Conservation (phyloP, 2,113 vertebrate genomes). For the Phalacrocorax pelagicus region DNA sequence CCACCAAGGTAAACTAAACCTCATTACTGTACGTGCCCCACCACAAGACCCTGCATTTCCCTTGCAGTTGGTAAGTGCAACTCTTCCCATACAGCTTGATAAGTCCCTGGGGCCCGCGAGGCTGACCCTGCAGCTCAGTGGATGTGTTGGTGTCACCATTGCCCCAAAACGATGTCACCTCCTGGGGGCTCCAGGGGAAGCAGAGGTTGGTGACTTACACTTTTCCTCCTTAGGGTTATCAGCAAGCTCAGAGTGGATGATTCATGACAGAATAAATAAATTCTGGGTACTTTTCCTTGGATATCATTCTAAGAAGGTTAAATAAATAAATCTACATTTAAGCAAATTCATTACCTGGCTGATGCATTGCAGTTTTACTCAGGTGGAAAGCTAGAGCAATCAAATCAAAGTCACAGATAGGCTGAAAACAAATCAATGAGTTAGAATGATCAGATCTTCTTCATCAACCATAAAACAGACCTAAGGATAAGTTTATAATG, state of each 20-base stretch:
- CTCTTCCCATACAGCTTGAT: neutral
- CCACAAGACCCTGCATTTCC: rapidly evolving
- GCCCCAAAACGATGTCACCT: rapidly evolving
- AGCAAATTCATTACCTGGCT: neutral
- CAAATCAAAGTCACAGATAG: neutral
- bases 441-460: neutral
- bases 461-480: neutral
- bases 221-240: neutral
- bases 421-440: neutral
- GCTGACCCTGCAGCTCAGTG: neutral
- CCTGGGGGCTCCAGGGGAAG: rapidly evolving
- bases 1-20: neutral
- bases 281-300: neutral
- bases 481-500: neutral
- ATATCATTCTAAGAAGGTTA: neutral
- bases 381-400: neutral
- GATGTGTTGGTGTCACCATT: rapidly evolving
- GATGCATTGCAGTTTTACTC: neutral
- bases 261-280: neutral
- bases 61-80: neutral
- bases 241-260: neutral
- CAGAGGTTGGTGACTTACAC: neutral
- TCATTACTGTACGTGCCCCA: rapidly evolving
- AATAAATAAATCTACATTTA: neutral
- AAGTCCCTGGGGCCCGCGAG: rapidly evolving